phyloP scores from a whole-genome alignment of 2,797 vertebrate species.

The Distichodus sexfasciatus region DNA sequence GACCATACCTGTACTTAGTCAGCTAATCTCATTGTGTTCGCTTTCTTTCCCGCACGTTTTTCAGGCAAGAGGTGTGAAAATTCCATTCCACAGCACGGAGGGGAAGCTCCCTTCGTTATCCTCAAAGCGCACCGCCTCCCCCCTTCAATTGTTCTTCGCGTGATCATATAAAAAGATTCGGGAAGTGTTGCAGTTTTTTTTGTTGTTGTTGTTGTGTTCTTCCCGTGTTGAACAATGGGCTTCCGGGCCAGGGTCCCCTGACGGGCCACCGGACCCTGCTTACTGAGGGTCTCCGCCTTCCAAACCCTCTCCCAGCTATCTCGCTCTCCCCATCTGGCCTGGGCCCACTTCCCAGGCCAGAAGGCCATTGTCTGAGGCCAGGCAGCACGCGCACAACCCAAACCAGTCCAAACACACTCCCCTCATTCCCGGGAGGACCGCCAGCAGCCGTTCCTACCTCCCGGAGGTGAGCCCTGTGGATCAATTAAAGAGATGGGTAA shows the following conservation, averaged over 20 bases:
- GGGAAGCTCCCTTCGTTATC: constrained; percentile 73
- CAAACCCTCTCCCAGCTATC: constrained; percentile 74
- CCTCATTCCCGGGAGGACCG: constrained; percentile 66
- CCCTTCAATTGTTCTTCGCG: constrained; percentile 75
- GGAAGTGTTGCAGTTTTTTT: constrained; percentile 71
- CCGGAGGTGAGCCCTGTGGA: constrained; percentile 63
- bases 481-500: constrained; percentile 62
- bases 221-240: constrained; percentile 78
- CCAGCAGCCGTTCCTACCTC: constrained; percentile 69
- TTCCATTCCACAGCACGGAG: constrained; percentile 73
- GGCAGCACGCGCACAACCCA: constrained; percentile 74
- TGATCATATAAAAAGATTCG: constrained; percentile 80
- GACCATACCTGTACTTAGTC: constrained; percentile 69
- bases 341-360: constrained; percentile 74
- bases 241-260: constrained; percentile 77
- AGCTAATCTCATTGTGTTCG: constrained; percentile 72
- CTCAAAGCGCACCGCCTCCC: constrained; percentile 73
- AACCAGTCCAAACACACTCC: constrained; percentile 76
- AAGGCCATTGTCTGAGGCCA: constrained; percentile 75
- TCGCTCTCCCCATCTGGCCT: constrained; percentile 77
- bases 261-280: constrained; percentile 68
- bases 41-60: constrained; percentile 67
- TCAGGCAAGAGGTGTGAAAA: constrained; percentile 77
- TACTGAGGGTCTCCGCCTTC: constrained; percentile 69
- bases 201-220: constrained; percentile 81